Evolutionary conservation across 1,140 invertebrate genomes (phyloP).

Genomic region (Solenopsis invicta): DNA sequence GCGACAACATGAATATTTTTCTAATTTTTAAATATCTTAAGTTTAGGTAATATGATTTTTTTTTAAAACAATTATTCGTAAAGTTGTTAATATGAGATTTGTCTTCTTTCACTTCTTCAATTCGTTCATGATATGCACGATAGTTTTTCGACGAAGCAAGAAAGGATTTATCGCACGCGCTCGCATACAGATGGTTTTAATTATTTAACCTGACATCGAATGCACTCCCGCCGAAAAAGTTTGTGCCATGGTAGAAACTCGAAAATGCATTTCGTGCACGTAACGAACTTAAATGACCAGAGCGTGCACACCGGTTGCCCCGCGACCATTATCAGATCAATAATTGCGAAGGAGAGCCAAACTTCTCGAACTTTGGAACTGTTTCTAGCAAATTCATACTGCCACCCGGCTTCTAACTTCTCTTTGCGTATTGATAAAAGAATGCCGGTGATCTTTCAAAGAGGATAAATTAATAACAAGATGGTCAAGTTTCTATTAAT

Average conservation of each 20-base stretch:
- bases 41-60: not conserved
- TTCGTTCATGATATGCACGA: not conserved
- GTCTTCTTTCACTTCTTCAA: not conserved
- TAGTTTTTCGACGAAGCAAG: not conserved
- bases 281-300: conserved; percentile 71
- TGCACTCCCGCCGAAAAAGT: conserved; percentile 60
- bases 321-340: conserved; percentile 72
- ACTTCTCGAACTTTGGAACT: conserved; percentile 66
- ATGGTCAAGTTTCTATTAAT: not conserved
- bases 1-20: not conserved
- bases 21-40: conserved; percentile 10
- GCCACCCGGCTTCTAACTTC: conserved; percentile 25
- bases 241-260: conserved; percentile 56
- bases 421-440: not conserved
- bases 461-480: not conserved
- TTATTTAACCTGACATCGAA: conserved; percentile 69
- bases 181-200: conserved; percentile 56
- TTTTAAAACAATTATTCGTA: not conserved
- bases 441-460: not conserved
- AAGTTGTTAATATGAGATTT: not conserved
- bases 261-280: conserved; percentile 72
- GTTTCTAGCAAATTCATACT: conserved; percentile 54
- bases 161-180: conserved; percentile 16
- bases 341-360: conserved; percentile 66
- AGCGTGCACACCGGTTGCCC: conserved; percentile 67